A percentile compares a stretch with the other conserved stretches of the same genome.
Evolutionary conservation across 2,888 invertebrate species (phyloP).

Genomic region (Stenotaenia linearis): DNA sequence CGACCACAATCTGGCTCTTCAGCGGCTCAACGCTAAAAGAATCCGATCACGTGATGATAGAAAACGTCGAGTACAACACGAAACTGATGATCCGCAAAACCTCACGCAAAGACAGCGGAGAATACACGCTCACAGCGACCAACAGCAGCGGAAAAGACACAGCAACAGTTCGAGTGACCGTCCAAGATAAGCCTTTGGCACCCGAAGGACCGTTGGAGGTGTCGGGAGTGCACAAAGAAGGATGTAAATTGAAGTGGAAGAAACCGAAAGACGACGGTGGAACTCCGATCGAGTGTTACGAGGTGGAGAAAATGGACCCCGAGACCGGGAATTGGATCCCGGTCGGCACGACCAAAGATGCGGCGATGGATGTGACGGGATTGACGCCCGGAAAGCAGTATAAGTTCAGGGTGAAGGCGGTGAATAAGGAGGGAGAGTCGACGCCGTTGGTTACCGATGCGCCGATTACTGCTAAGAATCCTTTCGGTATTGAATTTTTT

Average conservation of each 20-base stretch:
- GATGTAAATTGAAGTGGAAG: conserved; percentile 92
- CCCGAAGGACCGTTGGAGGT: conserved; percentile 88
- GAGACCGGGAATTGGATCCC: conserved; percentile 85
- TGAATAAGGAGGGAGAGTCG: conserved; percentile 93
- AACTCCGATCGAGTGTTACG: conserved; percentile 88
- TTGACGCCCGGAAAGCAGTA: conserved; percentile 88
- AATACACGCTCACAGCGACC: conserved; percentile 76
- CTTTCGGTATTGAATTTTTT: conserved; percentile 62
- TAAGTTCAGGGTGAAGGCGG: conserved; percentile 90
- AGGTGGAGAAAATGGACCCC: conserved; percentile 90
- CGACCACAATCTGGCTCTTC: conserved; percentile 86
- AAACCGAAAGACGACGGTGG: conserved; percentile 92
- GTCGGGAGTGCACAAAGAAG: conserved; percentile 84
- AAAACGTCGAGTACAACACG: conserved; percentile 79
- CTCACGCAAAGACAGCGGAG: conserved; percentile 73
- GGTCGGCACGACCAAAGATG: conserved; percentile 74
- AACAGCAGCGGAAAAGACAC: conserved; percentile 82
- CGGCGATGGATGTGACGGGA: conserved; percentile 75
- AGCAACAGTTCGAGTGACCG: conserved; percentile 71
- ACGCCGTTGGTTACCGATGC: conserved; percentile 82
- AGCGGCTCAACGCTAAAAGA: conserved; percentile 68
- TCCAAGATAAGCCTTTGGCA: conserved; percentile 75
- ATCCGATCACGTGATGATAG: conserved; percentile 68
- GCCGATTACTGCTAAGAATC: conserved; percentile 91
- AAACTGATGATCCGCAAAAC: conserved; percentile 78